These are phyloP conservation scores for Therioaphis trifolii DNA, from an alignment of 2,888 invertebrate genomes.

Conservation along the genomic window DNA sequence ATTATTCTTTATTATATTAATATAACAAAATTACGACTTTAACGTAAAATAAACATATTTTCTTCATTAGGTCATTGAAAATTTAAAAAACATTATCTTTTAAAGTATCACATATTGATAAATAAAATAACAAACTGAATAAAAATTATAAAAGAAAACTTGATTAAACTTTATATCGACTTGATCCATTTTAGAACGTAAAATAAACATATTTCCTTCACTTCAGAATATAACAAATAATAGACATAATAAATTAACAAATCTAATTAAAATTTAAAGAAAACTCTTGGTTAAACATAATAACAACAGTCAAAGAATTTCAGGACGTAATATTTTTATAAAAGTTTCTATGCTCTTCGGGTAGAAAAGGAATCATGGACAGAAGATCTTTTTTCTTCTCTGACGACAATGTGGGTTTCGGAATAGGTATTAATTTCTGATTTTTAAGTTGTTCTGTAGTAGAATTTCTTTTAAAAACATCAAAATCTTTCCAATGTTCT, in stretches of 20 bases:
- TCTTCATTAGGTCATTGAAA: background rate
- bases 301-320: background rate
- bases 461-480: slow-evolving; percentile 16
- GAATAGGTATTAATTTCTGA: slow-evolving; percentile 13
- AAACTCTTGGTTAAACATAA: background rate
- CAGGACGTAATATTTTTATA: slow-evolving; percentile 26
- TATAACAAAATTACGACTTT: slow-evolving; percentile 16
- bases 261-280: slow-evolving; percentile 5
- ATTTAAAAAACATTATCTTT: slow-evolving; percentile 3
- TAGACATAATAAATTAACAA: slow-evolving; percentile 1
- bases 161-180: background rate
- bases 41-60: slow-evolving; percentile 30
- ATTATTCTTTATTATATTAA: slow-evolving; percentile 15
- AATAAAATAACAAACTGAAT: slow-evolving; percentile 27
- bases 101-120: slow-evolving; percentile 7
- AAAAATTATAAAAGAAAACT: background rate
- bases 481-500: slow-evolving; percentile 16
- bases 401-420: slow-evolving; percentile 23
- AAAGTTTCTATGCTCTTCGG: slow-evolving; percentile 20
- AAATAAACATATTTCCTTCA: slow-evolving; percentile 24
- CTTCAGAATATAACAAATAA: background rate
- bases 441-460: slow-evolving; percentile 17
- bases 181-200: slow-evolving; percentile 21
- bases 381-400: slow-evolving; percentile 26
- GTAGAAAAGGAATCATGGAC: slow-evolving; percentile 30